phyloP scores from a whole-genome alignment of 2,888 invertebrate genomes.

The Geophilus truncorum region DNA sequence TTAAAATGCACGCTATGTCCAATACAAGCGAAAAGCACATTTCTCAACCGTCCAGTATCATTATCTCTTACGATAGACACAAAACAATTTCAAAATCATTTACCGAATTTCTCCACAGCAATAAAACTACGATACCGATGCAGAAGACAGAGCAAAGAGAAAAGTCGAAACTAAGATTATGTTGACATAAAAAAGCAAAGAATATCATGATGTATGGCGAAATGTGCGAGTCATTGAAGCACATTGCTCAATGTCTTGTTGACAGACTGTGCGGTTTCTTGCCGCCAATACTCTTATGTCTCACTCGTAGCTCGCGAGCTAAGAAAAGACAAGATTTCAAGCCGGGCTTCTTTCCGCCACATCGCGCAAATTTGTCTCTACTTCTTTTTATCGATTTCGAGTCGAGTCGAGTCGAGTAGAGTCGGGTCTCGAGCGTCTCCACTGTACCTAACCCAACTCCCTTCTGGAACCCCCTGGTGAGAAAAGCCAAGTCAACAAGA shows the following conservation, averaged over 20 bases:
- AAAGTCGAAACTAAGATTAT: not conserved
- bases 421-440: no score
- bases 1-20: no score
- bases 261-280: not conserved
- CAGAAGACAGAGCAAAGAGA: not conserved
- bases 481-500: constrained; percentile 2
- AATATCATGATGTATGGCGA: not conserved
- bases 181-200: not conserved
- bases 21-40: no score
- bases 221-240: not conserved
- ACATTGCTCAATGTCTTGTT: constrained; percentile 10
- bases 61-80: not conserved
- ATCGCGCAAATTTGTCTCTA: constrained; percentile 3
- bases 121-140: not conserved
- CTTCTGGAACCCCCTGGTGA: not conserved
- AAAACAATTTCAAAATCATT: not conserved
- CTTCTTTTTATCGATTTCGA: not conserved
- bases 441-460: not conserved
- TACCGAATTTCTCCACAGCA: not conserved
- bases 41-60: no score
- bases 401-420: not conserved
- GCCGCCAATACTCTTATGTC: not conserved
- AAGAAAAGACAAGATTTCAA: constrained; percentile 3
- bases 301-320: not conserved
- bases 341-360: constrained; percentile 3